Base-by-base conservation (phyloP, 1,140 invertebrate genomes). In the Hylaeus volcanicus region DNA sequence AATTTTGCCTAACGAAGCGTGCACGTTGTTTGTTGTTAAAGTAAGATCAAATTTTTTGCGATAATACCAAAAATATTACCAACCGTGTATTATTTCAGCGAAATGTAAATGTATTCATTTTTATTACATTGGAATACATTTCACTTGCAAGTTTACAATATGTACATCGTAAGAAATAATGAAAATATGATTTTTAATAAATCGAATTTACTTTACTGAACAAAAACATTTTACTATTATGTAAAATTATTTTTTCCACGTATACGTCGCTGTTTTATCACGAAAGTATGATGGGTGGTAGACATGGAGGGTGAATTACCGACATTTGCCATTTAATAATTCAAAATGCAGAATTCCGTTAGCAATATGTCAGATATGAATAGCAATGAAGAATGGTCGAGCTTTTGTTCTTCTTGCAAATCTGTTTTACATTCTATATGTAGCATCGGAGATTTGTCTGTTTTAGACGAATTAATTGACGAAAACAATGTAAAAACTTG, bases 181-280 rank as follows among this genome's bases (percentile, higher is more conserved):
- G 8, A 60, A 66, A 74, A 68, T 76, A 60, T 41, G 14, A 63
- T 68, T 84, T 85, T 55, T 69, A 85, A 84, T 84, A 84, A 85
- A 85, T 15, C 12, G 14, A 43, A 70, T 41, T 79, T 79, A 73
- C 41, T 64, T 76, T 71, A 76, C 55, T 53, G 73, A 80, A 61
- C 43, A 60, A 56, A 2, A 51, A 48, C 14, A 77, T 51, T 41
- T 60, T 69, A 5, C 15, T 43, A 43, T 11, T 43, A 55, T 11
- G 45, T 14, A 1, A 37, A 60, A 45, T 58, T 41, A 1, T 2
- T 26, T 6, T 9, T 51, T 51, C 9, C 9, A 51, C 9, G 11
- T 51, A 9, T 51, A 9, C 48, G n/a, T n/a, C n/a, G n/a, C n/a
- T n/a, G n/a, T 61, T 61, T 5, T 26, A 45, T 26, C 43, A 48